Percentiles rank a stretch among this genome's conserved stretches.
These are phyloP conservation scores for Oncorhynchus kisutch DNA, from an alignment of 2,113 vertebrate species.

Conservation along the genomic window DNA sequence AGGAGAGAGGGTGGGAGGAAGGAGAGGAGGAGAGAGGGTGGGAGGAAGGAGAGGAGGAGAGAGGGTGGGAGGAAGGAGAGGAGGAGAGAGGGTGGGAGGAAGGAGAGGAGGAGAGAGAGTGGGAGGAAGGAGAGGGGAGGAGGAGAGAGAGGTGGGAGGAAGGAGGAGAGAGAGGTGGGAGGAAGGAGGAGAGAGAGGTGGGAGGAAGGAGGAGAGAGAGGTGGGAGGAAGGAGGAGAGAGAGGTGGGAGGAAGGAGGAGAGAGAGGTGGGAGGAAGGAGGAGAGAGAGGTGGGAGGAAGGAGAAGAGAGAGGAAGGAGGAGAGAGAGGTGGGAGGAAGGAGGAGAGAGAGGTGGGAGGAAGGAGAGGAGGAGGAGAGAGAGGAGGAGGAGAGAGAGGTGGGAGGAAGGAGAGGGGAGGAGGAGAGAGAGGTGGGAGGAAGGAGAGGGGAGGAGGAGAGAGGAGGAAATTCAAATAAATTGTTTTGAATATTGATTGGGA, in stretches of 20 bases:
- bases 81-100: conserved; percentile 24
- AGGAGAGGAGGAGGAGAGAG: no score
- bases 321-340: no score
- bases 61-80: no score
- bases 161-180: no score
- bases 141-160: no score
- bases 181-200: no score
- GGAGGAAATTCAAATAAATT: not conserved
- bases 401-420: not conserved
- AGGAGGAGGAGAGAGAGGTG: no score
- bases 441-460: not conserved
- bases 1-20: conserved; percentile 27
- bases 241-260: conserved; percentile 4
- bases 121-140: not conserved
- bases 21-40: no score
- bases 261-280: not conserved
- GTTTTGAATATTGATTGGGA: not conserved
- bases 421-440: conserved; percentile 5
- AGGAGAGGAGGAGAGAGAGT: not conserved
- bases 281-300: no score
- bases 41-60: not conserved
- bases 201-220: not conserved
- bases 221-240: no score
- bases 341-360: no score
- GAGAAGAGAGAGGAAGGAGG: not conserved